Percentiles rank a stretch among this genome's conserved stretches.
Evolutionary conservation across 2,888 invertebrate genomes (phyloP).

Genomic region (Aplocera efformata): DNA sequence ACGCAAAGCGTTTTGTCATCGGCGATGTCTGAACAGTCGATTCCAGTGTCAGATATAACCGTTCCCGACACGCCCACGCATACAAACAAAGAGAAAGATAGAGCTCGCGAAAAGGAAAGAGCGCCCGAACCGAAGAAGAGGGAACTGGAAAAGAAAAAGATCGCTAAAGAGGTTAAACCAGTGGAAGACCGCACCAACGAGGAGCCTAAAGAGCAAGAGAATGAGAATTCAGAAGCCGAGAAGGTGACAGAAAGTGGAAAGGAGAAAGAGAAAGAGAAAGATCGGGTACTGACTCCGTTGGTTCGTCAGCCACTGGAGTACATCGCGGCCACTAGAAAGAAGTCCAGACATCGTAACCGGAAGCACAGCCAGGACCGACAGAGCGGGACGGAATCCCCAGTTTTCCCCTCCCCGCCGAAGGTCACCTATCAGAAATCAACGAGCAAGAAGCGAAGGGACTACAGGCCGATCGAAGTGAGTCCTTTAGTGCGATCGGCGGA

Average conservation of each 20-base stretch:
- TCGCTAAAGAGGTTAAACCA: constrained; percentile 55
- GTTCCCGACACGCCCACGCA: constrained; percentile 77
- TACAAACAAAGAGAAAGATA: constrained; percentile 71
- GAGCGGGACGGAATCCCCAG: constrained; percentile 83
- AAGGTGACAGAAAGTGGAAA: constrained; percentile 35
- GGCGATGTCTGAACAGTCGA: constrained; percentile 86
- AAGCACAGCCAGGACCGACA: constrained; percentile 82
- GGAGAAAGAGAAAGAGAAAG: constrained; percentile 61
- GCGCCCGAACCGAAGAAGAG: constrained; percentile 51
- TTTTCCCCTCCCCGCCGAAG: constrained; percentile 84
- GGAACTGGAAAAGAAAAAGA: constrained; percentile 44
- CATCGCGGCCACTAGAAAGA: constrained; percentile 86
- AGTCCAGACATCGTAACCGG: constrained; percentile 83
- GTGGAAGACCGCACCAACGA: constrained; percentile 52
- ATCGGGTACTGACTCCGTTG: constrained; percentile 82
- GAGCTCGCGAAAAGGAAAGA: constrained; percentile 40
- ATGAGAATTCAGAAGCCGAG: constrained; percentile 31
- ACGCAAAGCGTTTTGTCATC: constrained; percentile 88
- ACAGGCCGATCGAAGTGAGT: constrained; percentile 76
- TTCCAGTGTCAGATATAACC: constrained; percentile 84
- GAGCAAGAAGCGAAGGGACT: constrained; percentile 81
- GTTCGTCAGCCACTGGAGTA: constrained; percentile 89
- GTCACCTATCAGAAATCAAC: constrained; percentile 79
- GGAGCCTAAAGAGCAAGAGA: constrained; percentile 48
- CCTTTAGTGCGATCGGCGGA: constrained; percentile 67